These are phyloP conservation scores for Eublepharis macularius DNA, from an alignment of 2,113 vertebrate species.

Conservation along the genomic window DNA sequence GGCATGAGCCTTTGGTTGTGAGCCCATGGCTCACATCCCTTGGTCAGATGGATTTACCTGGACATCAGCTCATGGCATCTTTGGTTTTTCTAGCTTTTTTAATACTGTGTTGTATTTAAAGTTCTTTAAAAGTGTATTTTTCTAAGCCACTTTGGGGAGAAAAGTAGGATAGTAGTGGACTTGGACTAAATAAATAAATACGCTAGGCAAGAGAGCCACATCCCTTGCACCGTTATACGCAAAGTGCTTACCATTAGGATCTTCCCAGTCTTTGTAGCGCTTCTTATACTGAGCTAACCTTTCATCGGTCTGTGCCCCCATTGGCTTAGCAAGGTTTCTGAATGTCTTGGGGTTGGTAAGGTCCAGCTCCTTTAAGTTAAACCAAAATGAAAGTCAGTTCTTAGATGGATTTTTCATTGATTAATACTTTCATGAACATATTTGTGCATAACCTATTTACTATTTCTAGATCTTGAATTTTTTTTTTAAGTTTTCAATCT, in stretches of 20 bases:
- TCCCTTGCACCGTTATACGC: not conserved
- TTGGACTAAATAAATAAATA: not conserved
- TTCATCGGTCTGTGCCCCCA: constrained; percentile 97
- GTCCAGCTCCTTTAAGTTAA: constrained; percentile 88
- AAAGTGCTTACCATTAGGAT: constrained; percentile 86
- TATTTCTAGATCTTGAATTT: not conserved
- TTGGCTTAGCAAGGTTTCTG: constrained; percentile 94
- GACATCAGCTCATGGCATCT: too few relatives aligned
- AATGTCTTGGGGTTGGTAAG: constrained; percentile 95
- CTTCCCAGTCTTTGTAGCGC: constrained; percentile 97
- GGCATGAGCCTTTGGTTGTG: too few relatives aligned
- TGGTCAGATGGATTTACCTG: too few relatives aligned
- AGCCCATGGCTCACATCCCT: too few relatives aligned
- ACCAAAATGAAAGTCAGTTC: not conserved
- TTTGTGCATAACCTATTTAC: not conserved
- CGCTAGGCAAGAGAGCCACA: too few relatives aligned
- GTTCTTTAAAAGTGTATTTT: too few relatives aligned
- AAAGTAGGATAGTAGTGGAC: too few relatives aligned
- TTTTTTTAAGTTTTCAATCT: not conserved
- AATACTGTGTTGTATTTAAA: too few relatives aligned
- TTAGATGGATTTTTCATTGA: not conserved
- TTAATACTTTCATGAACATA: not conserved
- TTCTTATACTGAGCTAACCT: constrained; percentile 96
- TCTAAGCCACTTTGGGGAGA: too few relatives aligned
- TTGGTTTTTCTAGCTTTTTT: too few relatives aligned